Conservation (phyloP, 1,140 invertebrate species). For the Drosophila orosa region DNA sequence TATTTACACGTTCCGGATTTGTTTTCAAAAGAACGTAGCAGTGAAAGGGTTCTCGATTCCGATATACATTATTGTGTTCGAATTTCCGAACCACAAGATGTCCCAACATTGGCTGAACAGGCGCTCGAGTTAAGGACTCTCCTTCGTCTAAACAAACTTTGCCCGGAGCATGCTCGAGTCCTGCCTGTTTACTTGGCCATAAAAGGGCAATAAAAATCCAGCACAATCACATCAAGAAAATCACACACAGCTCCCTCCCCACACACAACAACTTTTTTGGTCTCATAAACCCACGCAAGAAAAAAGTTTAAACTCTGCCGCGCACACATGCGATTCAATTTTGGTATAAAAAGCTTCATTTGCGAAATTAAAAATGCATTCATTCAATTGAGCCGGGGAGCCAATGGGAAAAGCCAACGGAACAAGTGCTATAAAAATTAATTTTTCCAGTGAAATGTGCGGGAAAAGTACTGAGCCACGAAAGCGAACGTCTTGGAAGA, state of each 20-base stretch:
- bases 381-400: slow-evolving; percentile 4
- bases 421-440: slow-evolving; percentile 50
- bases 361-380: slow-evolving; percentile 54
- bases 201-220: slow-evolving; percentile 11
- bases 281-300: not conserved
- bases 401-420: not conserved
- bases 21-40: not conserved
- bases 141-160: slow-evolving; percentile 5
- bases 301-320: slow-evolving; percentile 9
- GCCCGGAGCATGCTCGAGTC: not conserved
- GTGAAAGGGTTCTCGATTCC: not conserved
- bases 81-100: slow-evolving; percentile 5
- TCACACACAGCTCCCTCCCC: not conserved
- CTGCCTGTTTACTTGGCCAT: slow-evolving; percentile 2
- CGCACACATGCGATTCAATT: slow-evolving; percentile 38
- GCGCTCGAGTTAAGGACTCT: slow-evolving; percentile 10
- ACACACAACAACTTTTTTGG: too few relatives aligned
- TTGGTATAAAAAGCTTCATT: slow-evolving; percentile 58
- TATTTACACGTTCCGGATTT: slow-evolving; percentile 38
- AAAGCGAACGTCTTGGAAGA: slow-evolving; percentile 20
- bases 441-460: slow-evolving; percentile 14
- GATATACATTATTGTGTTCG: not conserved
- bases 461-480: slow-evolving; percentile 5
- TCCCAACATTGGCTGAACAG: slow-evolving; percentile 5
- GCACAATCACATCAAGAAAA: slow-evolving; percentile 8